phyloP scores from a whole-genome alignment of 2,113 vertebrate genomes.

The Burhinus bistriatus region DNA sequence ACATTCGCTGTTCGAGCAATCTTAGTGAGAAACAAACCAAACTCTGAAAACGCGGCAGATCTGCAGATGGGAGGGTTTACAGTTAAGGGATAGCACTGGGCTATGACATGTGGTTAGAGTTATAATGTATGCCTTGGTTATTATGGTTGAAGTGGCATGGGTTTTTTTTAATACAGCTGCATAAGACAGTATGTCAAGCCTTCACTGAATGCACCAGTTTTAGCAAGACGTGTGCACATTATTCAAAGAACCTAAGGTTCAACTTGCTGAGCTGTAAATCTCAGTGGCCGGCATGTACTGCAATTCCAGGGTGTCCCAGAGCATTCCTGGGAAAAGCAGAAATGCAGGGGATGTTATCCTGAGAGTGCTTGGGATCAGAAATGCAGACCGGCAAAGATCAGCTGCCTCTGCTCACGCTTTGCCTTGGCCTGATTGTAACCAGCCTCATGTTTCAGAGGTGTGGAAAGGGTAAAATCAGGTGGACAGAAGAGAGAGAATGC shows the following conservation, averaged over 20 bases:
- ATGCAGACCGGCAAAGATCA: neutral
- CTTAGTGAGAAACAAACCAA: neutral
- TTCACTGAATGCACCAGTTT: neutral
- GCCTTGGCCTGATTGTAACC: neutral
- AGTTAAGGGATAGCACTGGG: conserved; percentile 38
- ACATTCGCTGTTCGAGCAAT: neutral
- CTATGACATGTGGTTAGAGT: conserved; percentile 48
- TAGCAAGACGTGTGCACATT: neutral
- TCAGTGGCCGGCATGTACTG: neutral
- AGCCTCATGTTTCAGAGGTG: neutral
- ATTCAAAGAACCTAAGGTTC: conserved; percentile 32
- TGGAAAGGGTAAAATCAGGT: neutral
- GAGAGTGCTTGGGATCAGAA: neutral
- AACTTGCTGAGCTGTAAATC: conserved; percentile 35
- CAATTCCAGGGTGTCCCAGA: neutral
- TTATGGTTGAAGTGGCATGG: neutral
- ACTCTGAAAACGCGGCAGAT: neutral
- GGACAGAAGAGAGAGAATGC: neutral
- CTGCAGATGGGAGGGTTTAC: conserved; percentile 35
- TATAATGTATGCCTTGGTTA: neutral
- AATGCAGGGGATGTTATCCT: neutral
- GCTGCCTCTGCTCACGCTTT: neutral
- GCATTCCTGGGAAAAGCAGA: neutral
- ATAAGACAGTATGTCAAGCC: neutral
- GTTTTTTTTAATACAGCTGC: neutral